Evolutionary conservation across 2,113 vertebrate species (phyloP), one percentile per base, ranked within the genome.

Genomic region (Potamarius usumacintae): DNA sequence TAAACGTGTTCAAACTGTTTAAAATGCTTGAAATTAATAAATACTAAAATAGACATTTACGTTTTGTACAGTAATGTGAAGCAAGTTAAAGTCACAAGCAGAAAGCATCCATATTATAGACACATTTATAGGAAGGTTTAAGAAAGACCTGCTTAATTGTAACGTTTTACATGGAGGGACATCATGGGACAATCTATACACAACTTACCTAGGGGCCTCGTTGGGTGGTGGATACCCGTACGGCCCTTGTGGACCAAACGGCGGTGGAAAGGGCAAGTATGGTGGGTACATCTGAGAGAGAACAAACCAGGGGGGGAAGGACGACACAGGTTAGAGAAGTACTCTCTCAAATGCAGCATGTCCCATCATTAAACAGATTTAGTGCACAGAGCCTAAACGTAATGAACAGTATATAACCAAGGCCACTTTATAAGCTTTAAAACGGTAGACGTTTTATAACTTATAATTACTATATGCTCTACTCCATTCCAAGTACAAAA

Each of bases 261-360:
- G 96, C 1, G 94, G 95, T n/a, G 97, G 97, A 80, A 98, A 98
- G 2, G 97, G 96, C 93, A 98, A 93, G 92, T 97, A 98, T 4
- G 97, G 96, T 92, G 97, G 94, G 93, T 97, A 98, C 97, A 98
- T 97, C 97, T 98, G 86, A 15, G 89, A 89, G 72, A 85, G 25
- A 84, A 50, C n/a, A 89, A 17, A 90, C 42, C 42, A 3, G 42
- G 42, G 34, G 2, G 34, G 34, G 30, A 0, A 53, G 30, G 76
- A 48, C 30, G 27, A 48, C 81, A 7, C 15, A 9, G 9, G 5
- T 60, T 90, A 20, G 87, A 20, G 77, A 76, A 12, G 42, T 52
- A 76, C 7, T 65, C 34, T 25, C 15, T 9, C 18, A 90, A 27
- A 76, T 69, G 48, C 18, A 63, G 30, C 22, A 67, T 30, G 55